A percentile compares a stretch with the other conserved stretches of the same genome.
phyloP scores from a whole-genome alignment of 2,797 vertebrate species.

The Nasua narica region DNA sequence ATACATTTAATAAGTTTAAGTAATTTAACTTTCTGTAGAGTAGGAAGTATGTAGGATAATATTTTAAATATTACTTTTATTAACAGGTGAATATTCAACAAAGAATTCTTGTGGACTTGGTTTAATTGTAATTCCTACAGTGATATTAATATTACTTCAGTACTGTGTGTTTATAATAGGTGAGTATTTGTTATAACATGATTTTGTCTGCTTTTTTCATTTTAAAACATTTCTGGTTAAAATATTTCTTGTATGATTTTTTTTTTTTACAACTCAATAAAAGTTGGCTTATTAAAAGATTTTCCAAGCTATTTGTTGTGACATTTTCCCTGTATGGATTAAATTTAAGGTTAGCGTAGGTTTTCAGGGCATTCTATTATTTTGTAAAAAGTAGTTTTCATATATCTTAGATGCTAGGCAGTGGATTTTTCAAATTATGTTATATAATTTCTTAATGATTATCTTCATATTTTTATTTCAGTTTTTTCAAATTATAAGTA shows the following conservation, averaged over 20 bases:
- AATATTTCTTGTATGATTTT: background rate
- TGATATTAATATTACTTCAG: slow-evolving; percentile 78
- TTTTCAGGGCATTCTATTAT: slow-evolving; percentile 12
- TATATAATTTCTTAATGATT: slow-evolving; percentile 37
- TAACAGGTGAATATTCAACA: slow-evolving; percentile 79
- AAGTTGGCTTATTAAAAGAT: slow-evolving; percentile 22
- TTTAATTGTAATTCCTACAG: slow-evolving; percentile 79
- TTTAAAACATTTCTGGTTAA: slow-evolving; percentile 11
- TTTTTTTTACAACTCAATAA: slow-evolving; percentile 10
- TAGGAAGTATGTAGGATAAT: background rate
- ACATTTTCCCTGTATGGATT: background rate
- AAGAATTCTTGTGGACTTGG: slow-evolving; percentile 80
- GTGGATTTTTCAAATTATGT: background rate
- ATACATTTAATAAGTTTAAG: background rate
- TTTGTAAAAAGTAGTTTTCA: slow-evolving; percentile 34
- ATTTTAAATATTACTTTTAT: slow-evolving; percentile 38
- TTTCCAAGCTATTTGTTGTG: background rate
- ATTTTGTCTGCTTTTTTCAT: slow-evolving; percentile 19
- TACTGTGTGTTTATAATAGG: slow-evolving; percentile 80
- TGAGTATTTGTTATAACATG: slow-evolving; percentile 71
- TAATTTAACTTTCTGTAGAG: background rate
- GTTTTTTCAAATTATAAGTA: slow-evolving; percentile 34
- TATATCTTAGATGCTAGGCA: background rate
- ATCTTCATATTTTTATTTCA: slow-evolving; percentile 37
- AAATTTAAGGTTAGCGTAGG: slow-evolving; percentile 27